These are phyloP conservation scores for Eriosoma lanigerum DNA, from an alignment of 1,140 invertebrate genomes.

Conservation along the genomic window DNA sequence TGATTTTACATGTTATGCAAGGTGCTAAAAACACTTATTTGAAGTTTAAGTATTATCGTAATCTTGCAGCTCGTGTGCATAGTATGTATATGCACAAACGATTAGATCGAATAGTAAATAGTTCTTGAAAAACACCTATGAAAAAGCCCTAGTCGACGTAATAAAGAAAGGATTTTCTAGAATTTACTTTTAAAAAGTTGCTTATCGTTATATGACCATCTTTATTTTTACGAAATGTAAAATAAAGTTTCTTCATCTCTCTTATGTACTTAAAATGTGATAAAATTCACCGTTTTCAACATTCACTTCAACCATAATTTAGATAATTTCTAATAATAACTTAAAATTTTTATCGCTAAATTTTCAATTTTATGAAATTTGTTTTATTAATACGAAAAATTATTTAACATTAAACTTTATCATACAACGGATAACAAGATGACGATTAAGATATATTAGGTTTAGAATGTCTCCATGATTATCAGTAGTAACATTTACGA, in stretches of 20 bases:
- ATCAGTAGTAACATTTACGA: too few species aligned
- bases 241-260: background rate
- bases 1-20: background rate
- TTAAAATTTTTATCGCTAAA: too few species aligned
- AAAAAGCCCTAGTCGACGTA: background rate
- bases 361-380: too few species aligned
- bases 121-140: background rate
- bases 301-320: too few species aligned
- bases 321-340: too few species aligned
- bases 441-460: too few species aligned
- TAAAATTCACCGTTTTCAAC: background rate
- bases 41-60: constrained; percentile 12
- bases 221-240: background rate
- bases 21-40: constrained; percentile 4
- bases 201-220: background rate
- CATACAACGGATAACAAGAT: too few species aligned
- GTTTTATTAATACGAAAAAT: too few species aligned
- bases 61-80: background rate
- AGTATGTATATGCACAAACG: background rate
- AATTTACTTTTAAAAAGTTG: constrained; percentile 35
- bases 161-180: constrained; percentile 37
- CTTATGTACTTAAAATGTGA: background rate
- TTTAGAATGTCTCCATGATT: too few species aligned
- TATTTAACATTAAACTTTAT: too few species aligned
- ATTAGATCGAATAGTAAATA: background rate